Percentiles rank a stretch among this genome's conserved stretches.
These are phyloP conservation scores for Meleagris gallopavo DNA, from an alignment of 2,113 vertebrate genomes.

Conservation along the genomic window DNA sequence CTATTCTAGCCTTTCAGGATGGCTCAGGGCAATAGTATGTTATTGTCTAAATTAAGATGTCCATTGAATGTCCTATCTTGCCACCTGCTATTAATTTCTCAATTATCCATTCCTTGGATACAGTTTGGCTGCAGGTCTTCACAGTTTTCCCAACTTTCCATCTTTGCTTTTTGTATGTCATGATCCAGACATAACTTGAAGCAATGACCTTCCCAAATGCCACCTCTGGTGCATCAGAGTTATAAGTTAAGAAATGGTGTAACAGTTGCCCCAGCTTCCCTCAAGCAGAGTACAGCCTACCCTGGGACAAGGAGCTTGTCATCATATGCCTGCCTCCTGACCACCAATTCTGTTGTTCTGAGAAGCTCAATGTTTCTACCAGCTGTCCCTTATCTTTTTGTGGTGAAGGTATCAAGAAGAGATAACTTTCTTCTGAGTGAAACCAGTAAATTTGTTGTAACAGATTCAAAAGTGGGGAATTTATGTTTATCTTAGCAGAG, in stretches of 20 bases:
- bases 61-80: neutral
- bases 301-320: neutral
- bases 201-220: neutral
- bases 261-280: neutral
- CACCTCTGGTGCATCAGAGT: neutral
- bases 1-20: neutral
- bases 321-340: accelerated
- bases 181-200: neutral
- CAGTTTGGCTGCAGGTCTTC: neutral
- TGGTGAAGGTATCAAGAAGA: neutral
- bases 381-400: constrained; percentile 17
- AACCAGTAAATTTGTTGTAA: neutral
- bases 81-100: neutral
- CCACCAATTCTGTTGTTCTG: neutral
- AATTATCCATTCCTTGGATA: neutral
- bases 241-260: accelerated
- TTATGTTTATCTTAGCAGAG: constrained; percentile 10
- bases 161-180: neutral
- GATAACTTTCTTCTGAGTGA: neutral
- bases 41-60: neutral
- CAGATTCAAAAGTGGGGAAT: neutral
- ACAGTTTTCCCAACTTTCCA: neutral
- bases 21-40: neutral
- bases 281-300: neutral
- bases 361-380: neutral